phyloP scores from a whole-genome alignment of 1,140 invertebrate genomes.

The Apocrypta bakeri region DNA sequence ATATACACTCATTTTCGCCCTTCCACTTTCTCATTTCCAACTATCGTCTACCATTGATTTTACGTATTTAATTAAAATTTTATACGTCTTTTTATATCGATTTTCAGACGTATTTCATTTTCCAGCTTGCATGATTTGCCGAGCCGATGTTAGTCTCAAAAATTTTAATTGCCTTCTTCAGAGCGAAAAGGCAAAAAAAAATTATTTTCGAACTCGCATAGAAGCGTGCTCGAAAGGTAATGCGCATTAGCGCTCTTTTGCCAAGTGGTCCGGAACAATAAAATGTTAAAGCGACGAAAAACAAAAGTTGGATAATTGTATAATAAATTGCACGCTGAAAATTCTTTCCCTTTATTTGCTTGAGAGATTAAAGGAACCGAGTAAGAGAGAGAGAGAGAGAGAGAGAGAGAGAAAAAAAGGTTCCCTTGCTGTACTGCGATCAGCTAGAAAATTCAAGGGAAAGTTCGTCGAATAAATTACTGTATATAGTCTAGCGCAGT shows the following conservation, averaged over 20 bases:
- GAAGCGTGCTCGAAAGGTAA: too few relatives aligned
- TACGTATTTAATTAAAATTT: slow-evolving; percentile 4
- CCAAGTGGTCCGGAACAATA: too few relatives aligned
- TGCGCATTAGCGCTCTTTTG: too few relatives aligned
- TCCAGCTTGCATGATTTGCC: too few relatives aligned
- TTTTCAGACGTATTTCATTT: neutral
- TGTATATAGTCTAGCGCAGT: too few relatives aligned
- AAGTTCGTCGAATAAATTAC: neutral
- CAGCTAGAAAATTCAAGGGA: neutral
- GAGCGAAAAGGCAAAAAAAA: too few relatives aligned
- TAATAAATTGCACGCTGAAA: neutral
- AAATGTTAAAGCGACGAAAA: neutral
- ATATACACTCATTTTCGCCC: neutral
- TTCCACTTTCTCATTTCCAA: neutral
- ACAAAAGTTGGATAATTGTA: neutral
- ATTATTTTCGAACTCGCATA: too few relatives aligned
- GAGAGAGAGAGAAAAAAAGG: neutral
- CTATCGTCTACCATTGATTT: neutral
- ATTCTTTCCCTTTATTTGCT: neutral
- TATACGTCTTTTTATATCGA: neutral
- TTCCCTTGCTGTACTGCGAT: neutral
- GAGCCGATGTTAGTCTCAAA: too few relatives aligned
- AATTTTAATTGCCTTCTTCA: neutral
- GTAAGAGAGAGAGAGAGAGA: too few relatives aligned
- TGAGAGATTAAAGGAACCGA: neutral